A percentile compares a stretch with the other conserved stretches of the same genome.
phyloP scores from a whole-genome alignment of 2,113 vertebrate genomes.

The Lynx canadensis region DNA sequence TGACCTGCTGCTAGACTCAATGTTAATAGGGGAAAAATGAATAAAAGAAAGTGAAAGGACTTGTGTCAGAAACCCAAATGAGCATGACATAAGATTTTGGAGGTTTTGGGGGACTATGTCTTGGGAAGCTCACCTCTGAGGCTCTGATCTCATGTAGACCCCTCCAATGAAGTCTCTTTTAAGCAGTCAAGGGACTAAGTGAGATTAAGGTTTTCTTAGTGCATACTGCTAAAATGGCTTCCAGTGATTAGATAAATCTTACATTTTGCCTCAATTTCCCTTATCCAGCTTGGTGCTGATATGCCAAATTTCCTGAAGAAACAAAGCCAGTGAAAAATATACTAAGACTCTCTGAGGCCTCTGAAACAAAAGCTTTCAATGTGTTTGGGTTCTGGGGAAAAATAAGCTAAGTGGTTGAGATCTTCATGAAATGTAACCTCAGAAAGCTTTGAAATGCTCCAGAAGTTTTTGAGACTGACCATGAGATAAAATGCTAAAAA shows the following conservation, averaged over 20 bases:
- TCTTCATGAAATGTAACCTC: not conserved
- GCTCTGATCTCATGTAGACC: accelerated
- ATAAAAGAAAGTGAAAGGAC: not conserved
- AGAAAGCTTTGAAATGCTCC: not conserved
- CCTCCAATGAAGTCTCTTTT: not conserved
- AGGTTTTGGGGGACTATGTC: not conserved
- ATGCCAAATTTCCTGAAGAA: not conserved
- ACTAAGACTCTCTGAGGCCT: not conserved
- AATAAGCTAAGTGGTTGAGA: not conserved
- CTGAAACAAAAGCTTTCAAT: not conserved
- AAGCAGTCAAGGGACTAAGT: accelerated
- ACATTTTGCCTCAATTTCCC: not conserved
- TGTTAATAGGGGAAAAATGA: not conserved
- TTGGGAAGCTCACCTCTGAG: not conserved
- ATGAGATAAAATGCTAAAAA: conserved; percentile 65
- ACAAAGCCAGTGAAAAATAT: not conserved
- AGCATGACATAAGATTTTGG: not conserved
- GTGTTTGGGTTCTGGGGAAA: not conserved
- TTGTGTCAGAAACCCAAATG: not conserved
- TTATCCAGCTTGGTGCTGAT: not conserved
- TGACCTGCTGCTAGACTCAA: not conserved
- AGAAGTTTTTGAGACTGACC: conserved; percentile 28
- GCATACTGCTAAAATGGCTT: not conserved
- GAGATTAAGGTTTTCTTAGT: not conserved
- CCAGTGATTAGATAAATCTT: not conserved